Conservation (phyloP, 2,113 vertebrate species). For the Rhinolophus ferrumequinum region DNA sequence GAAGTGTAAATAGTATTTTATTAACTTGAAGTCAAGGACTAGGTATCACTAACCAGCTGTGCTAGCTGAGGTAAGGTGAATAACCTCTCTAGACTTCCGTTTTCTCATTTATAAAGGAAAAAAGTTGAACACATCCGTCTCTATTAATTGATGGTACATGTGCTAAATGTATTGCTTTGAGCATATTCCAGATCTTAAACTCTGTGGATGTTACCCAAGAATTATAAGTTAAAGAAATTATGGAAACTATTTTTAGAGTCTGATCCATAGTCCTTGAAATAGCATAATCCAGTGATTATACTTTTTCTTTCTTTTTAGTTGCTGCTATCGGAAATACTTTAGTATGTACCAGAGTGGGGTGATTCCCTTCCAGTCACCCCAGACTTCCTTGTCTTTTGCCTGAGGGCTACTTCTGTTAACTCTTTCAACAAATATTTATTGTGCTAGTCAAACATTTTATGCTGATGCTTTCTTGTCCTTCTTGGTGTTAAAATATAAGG, state of each 20-base stretch:
- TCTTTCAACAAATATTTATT: background rate
- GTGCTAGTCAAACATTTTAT: background rate
- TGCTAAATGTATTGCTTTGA: background rate
- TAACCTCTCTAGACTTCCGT: background rate
- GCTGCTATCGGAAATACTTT: background rate
- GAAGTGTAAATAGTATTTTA: background rate
- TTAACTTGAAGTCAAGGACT: background rate
- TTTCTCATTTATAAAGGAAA: background rate
- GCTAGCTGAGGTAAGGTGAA: background rate
- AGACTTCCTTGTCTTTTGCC: background rate
- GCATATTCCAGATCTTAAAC: background rate
- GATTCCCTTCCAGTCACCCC: background rate
- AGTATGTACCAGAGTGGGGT: fast-evolving
- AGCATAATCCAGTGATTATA: background rate
- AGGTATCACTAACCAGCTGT: background rate
- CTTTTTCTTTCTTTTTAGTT: background rate
- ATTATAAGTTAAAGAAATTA: background rate
- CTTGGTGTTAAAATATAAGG: background rate
- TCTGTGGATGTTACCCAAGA: background rate
- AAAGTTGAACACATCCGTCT: background rate
- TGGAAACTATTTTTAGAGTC: background rate
- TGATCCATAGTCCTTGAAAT: background rate
- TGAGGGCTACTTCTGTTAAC: background rate
- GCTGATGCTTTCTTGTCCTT: background rate
- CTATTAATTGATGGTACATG: background rate